Evolutionary conservation across 2,113 vertebrate species (phyloP).

Genomic region (Parotia lawesii): DNA sequence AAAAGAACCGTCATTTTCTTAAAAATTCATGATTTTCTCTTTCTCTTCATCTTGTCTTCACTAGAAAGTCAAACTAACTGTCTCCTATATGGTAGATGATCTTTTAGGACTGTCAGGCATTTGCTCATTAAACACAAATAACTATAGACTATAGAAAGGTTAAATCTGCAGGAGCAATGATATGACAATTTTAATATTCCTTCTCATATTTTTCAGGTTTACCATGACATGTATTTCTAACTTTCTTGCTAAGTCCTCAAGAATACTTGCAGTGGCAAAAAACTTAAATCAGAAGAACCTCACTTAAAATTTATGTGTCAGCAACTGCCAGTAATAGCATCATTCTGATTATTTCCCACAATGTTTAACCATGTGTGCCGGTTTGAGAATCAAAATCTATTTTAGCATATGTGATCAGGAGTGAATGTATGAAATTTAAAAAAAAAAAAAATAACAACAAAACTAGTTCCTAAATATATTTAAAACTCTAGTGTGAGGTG

Average conservation of each 20-base stretch:
- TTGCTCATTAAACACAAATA: neutral
- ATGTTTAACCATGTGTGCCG: neutral
- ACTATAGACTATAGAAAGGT: neutral
- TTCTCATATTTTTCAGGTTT: neutral
- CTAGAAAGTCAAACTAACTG: neutral
- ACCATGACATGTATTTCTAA: neutral
- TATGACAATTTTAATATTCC: neutral
- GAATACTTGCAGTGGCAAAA: neutral
- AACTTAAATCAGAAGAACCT: neutral
- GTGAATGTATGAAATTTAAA: neutral
- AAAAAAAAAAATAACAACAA: neutral
- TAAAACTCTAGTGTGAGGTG: neutral
- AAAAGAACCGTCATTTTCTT: neutral
- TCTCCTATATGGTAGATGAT: neutral
- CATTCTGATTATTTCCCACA: neutral
- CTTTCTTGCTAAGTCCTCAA: neutral
- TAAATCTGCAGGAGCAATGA: neutral
- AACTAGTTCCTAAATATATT: neutral
- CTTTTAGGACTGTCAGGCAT: neutral
- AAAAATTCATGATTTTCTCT: neutral
- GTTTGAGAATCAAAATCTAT: neutral
- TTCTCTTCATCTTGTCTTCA: neutral
- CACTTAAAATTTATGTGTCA: neutral
- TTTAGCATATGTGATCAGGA: neutral
- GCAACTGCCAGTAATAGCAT: neutral